Conservation (phyloP, 1,140 invertebrate species). For the Zaprionus kolodkinae region DNA sequence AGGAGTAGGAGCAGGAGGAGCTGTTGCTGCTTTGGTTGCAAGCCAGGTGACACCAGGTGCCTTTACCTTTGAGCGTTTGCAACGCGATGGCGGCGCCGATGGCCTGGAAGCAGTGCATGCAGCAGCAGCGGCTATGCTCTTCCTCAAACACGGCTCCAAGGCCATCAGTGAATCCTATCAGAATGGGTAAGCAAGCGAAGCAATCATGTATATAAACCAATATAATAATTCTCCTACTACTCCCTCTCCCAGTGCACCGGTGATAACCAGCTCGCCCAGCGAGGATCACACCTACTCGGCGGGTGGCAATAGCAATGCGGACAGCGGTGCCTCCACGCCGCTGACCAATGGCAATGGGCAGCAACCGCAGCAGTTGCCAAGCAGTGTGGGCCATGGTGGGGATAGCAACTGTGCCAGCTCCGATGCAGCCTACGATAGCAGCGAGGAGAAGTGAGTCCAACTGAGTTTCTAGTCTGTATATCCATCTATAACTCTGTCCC, state of each 20-base stretch:
- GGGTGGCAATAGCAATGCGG: conserved; percentile 80
- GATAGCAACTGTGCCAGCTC: conserved; percentile 83
- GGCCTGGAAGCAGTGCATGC: conserved; percentile 91
- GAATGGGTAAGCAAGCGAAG: conserved; percentile 71
- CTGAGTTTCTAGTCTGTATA: neutral
- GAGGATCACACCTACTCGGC: conserved; percentile 92
- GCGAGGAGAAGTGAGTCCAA: conserved; percentile 85
- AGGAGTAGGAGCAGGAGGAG: no score
- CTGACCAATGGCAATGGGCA: conserved; percentile 71
- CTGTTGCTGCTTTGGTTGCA: no score
- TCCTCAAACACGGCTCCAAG: conserved; percentile 89
- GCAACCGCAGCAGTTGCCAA: conserved; percentile 26
- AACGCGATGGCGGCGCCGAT: conserved; percentile 84
- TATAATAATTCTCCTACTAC: no score
- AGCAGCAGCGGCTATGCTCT: conserved; percentile 92
- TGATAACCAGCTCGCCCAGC: conserved; percentile 90
- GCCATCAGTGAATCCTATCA: conserved; percentile 79
- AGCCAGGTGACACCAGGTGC: conserved; percentile 17
- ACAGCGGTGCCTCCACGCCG: conserved; percentile 76
- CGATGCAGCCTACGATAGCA: conserved; percentile 85
- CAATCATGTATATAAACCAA: neutral
- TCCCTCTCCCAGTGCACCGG: conserved; percentile 81
- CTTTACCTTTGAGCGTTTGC: conserved; percentile 75
- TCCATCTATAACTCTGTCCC: neutral
- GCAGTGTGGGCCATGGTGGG: conserved; percentile 32